Percentiles rank a stretch among this genome's conserved stretches.
Evolutionary conservation across 2,888 invertebrate genomes (phyloP).

Genomic region (Antheraea assamensis): DNA sequence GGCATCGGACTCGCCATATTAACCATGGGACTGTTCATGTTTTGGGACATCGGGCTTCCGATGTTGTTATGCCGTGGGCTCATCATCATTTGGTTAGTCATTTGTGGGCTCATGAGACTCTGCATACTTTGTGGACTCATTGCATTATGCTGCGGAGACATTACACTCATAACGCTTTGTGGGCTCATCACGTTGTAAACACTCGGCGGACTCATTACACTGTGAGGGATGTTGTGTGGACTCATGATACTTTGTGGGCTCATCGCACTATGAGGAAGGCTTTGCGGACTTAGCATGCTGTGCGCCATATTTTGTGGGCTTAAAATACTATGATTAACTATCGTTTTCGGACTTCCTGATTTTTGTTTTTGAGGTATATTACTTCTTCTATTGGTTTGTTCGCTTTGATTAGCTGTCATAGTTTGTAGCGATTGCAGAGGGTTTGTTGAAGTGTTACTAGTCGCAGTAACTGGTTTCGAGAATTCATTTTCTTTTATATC

Average conservation of each 20-base stretch:
- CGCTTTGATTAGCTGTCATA: constrained; percentile 70
- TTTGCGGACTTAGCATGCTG: constrained; percentile 74
- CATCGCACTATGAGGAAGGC: constrained; percentile 74
- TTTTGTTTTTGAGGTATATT: constrained; percentile 69
- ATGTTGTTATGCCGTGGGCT: constrained; percentile 70
- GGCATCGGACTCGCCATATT: constrained; percentile 64
- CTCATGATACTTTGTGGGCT: constrained; percentile 75
- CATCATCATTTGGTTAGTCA: constrained; percentile 76
- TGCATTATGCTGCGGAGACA: constrained; percentile 75
- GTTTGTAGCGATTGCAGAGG: constrained; percentile 72
- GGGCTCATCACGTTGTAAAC: constrained; percentile 76
- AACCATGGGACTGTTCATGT: constrained; percentile 64
- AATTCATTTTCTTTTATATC: constrained; percentile 64
- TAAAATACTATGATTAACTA: constrained; percentile 67
- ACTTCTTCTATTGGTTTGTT: constrained; percentile 64
- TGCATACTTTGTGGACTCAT: constrained; percentile 78
- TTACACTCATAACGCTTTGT: constrained; percentile 76
- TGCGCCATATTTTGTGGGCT: constrained; percentile 71
- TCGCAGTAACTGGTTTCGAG: constrained; percentile 49
- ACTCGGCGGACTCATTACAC: constrained; percentile 73
- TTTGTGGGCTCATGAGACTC: constrained; percentile 74
- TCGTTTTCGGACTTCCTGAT: constrained; percentile 63
- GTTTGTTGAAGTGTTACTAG: constrained; percentile 47
- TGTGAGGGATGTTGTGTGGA: constrained; percentile 64
- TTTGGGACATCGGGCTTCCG: constrained; percentile 61